Base-by-base conservation (phyloP, 2,888 invertebrate species). In the Electrophaes corylata region DNA sequence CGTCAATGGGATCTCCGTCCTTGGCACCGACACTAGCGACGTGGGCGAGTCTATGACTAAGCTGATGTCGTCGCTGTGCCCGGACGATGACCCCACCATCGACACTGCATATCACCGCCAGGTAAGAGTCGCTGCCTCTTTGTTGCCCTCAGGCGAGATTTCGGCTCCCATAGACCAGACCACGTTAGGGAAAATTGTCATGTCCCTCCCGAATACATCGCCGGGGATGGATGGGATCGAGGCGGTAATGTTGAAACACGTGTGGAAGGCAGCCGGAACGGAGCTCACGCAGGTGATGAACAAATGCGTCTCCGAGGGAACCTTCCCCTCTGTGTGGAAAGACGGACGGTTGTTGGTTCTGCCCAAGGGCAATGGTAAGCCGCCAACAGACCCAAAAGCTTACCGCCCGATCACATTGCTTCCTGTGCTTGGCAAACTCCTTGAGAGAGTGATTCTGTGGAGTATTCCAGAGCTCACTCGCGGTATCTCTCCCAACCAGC, bases 1-100 rank as follows among this genome's bases (percentile, higher is more conserved):
- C 0, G 12, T 70, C 0, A 51, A 64, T 0, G 71, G 69, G 0
- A 33, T 58, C 0, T 48, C 33, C 1, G 43, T 65, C 0, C 45
- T 31, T 0, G 62, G 61, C 0, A 60, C 62, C 0, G 45, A 3
- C 12, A 18, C 70, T 0, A 48, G n/a, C 3, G 50, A 51, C 3
- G 53, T 59, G 0, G 61, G 37, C 0, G 57, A 39, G 3, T 62
- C 73, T 0, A 69, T 70, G 65, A 8, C 3, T 0, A 35, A 40
- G 0, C 44, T 77, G 1, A 23, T 77, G 1, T 0, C 0, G 0
- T 53, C 68, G 0, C 51, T 78, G 1, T 79, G 71, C 31, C 77
- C 73, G 0, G 77, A 75, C 23, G 75, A 76, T n/a, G 54, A 65
- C 1, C n/a, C 16, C 6, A 16, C 8, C 8, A 18, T 2, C 0